Evolutionary conservation across 1,140 invertebrate genomes (phyloP).

Genomic region (Samia ricini): DNA sequence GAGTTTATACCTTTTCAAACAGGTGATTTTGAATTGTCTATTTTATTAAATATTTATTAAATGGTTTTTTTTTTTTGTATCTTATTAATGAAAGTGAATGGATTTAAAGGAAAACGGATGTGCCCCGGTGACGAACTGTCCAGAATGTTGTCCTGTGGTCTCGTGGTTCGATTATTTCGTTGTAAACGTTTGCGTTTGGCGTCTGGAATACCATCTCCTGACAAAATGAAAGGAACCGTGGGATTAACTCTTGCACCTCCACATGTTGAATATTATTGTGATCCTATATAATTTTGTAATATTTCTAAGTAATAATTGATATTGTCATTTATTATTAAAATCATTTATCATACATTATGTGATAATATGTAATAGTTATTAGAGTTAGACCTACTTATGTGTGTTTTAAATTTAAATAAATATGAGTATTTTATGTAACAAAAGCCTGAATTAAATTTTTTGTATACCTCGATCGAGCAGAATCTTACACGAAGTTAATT

Average conservation of each 20-base stretch:
- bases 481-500: too few species aligned
- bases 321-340: too few species aligned
- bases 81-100: not conserved
- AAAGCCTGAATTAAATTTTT: too few species aligned
- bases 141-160: conserved; percentile 85
- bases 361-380: too few species aligned
- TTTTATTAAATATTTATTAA: conserved; percentile 46
- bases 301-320: too few species aligned
- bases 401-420: too few species aligned
- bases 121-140: conserved; percentile 93
- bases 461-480: too few species aligned
- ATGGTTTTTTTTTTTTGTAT: not conserved
- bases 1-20: conserved; percentile 92
- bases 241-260: conserved; percentile 86
- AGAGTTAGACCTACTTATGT: too few species aligned
- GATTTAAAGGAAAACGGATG: conserved; percentile 85
- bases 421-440: too few species aligned
- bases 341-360: not conserved
- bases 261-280: conserved; percentile 49
- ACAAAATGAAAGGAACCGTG: conserved; percentile 79
- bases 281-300: conserved; percentile 42
- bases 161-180: conserved; percentile 81
- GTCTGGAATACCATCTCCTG: conserved; percentile 43
- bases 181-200: conserved; percentile 74
- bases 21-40: conserved; percentile 68